These are phyloP conservation scores for Danaus melanippus DNA, from an alignment of 1,140 invertebrate species.

Conservation along the genomic window DNA sequence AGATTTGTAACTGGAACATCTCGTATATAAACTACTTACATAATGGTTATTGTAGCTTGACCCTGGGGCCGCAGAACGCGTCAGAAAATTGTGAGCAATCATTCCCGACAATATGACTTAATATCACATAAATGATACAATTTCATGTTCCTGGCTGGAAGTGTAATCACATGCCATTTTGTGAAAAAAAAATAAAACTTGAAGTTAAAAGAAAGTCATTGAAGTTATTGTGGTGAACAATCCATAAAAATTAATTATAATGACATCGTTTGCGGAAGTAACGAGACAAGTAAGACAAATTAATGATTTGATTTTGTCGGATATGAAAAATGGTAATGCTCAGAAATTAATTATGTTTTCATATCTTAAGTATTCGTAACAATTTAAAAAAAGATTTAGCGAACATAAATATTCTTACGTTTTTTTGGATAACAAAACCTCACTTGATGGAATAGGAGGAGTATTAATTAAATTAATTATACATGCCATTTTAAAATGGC, in stretches of 20 bases:
- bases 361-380: too few species aligned
- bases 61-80: conserved; percentile 25
- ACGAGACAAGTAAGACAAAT: conserved; percentile 41
- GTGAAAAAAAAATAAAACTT: too few species aligned
- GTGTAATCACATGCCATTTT: too few species aligned
- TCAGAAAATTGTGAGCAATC: conserved; percentile 18
- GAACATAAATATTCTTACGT: too few species aligned
- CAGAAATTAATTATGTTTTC: too few species aligned
- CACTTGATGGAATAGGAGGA: too few species aligned
- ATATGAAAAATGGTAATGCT: conserved; percentile 35
- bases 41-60: conserved; percentile 38
- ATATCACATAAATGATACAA: conserved; percentile 7
- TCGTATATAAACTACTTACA: conserved; percentile 24
- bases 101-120: conserved; percentile 9
- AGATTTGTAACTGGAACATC: conserved; percentile 50
- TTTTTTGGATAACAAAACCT: too few species aligned
- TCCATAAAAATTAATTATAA: conserved; percentile 4
- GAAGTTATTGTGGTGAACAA: too few species aligned
- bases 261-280: conserved; percentile 43
- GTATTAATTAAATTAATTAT: too few species aligned
- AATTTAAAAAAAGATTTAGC: too few species aligned
- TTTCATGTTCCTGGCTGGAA: neutral
- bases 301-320: conserved; percentile 44
- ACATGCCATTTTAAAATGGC: too few species aligned
- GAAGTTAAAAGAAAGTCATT: too few species aligned